phyloP scores from a whole-genome alignment of 2,113 vertebrate species.

The Odobenus rosmarus region DNA sequence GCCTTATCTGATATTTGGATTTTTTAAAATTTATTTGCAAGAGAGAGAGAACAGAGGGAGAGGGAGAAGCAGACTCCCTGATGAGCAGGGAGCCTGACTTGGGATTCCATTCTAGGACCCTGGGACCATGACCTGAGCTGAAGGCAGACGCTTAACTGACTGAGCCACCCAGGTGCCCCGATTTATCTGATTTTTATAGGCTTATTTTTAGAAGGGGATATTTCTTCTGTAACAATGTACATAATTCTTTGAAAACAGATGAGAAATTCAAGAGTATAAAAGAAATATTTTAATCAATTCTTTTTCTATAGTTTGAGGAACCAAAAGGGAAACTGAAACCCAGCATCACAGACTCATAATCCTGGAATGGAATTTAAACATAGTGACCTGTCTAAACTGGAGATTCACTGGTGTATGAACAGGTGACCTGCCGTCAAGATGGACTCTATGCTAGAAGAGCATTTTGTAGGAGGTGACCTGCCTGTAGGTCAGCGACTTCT shows the following conservation, averaged over 20 bases:
- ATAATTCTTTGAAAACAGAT: conserved; percentile 18
- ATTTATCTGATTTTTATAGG: neutral
- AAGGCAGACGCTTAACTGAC: neutral
- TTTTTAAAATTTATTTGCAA: neutral
- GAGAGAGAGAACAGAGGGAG: neutral
- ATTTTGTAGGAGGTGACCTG: neutral
- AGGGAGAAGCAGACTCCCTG: neutral
- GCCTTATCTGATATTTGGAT: neutral
- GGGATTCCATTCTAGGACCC: neutral
- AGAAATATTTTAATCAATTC: neutral
- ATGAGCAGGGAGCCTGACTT: neutral
- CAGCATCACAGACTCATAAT: neutral
- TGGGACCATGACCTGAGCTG: neutral
- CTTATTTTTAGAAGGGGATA: neutral
- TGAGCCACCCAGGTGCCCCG: neutral
- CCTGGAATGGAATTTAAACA: neutral
- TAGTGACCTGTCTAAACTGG: neutral
- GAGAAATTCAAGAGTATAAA: neutral
- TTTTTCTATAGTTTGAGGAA: neutral
- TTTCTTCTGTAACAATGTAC: neutral
- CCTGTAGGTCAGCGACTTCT: neutral
- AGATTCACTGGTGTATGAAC: neutral
- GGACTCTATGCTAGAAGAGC: neutral
- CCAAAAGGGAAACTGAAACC: neutral
- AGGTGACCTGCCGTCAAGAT: too few species aligned